Evolutionary conservation across 2,888 invertebrate genomes (phyloP), one percentile per base, ranked within the genome.

Genomic region (Heteropelma amictum): DNA sequence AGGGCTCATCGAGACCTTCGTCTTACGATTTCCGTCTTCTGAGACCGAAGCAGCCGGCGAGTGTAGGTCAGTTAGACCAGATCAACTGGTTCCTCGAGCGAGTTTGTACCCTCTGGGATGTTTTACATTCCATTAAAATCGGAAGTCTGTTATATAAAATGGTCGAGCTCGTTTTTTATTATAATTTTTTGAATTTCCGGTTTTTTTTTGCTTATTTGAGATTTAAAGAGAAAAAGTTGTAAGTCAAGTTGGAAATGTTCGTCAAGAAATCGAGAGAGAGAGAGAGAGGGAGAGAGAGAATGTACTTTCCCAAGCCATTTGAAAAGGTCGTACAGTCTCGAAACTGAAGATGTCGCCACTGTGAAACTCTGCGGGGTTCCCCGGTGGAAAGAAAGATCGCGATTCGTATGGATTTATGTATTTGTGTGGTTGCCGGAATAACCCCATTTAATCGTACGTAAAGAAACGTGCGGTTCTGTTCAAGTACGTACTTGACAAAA

Each of bases 401-500:
- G n/a, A n/a, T 51, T 51, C 51, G 10, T 6, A 17, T 51, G 5
- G 28, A 51, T 30, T 14, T 14, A 28, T 51, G 28, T 33, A 19
- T 53, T n/a, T 33, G n/a, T 28, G 30, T 12, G 30, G 26, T 28
- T 26, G 28, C 51, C 84, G 86, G 86, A 87, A 84, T 85, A 86
- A 86, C 83, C 78, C 74, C 75, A 60, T 79, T 72, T 42, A 67
- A 77, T 81, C 77, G 68, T 33, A 54, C 80, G 77, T 71, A 68
- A 73, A 47, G 77, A 83, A 84, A 83, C 78, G 74, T 77, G 77
- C 76, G 82, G 81, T 77, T 58, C 67, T 51, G 61, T 28, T 84
- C 81, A 75, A 85, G 85, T 78, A 77, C n/a, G 38, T 80, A 72
- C 80, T 82, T 79, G 77, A 83, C 71, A 53, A 53, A 75, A 79